Conservation (phyloP, 2,888 invertebrate genomes). For the Drosophila multiciliata region DNA sequence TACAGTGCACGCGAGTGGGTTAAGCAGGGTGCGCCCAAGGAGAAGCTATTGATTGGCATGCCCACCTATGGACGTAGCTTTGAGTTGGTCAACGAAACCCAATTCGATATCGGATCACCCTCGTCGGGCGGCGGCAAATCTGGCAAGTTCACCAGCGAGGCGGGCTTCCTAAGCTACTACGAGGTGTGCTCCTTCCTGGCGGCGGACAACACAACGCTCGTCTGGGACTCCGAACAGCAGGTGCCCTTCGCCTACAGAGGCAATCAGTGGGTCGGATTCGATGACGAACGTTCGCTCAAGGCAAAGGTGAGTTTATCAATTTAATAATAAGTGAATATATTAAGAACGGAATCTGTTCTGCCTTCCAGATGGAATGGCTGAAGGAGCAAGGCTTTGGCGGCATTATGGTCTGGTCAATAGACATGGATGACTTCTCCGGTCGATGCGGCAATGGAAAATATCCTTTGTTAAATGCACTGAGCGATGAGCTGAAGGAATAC, state of each 20-base stretch:
- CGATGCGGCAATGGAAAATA: slow-evolving; percentile 95
- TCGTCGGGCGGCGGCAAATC: slow-evolving; percentile 94
- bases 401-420: slow-evolving; percentile 98
- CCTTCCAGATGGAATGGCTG: slow-evolving; percentile 93
- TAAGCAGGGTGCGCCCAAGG: slow-evolving; percentile 95
- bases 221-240: slow-evolving; percentile 98
- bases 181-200: slow-evolving; percentile 97
- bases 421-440: slow-evolving; percentile 97
- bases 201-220: slow-evolving; percentile 95
- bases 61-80: slow-evolving; percentile 97
- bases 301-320: slow-evolving; percentile 89
- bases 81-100: slow-evolving; percentile 92
- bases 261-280: slow-evolving; percentile 97
- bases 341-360: not conserved
- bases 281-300: slow-evolving; percentile 95
- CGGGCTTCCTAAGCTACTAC: slow-evolving; percentile 97
- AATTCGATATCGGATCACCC: slow-evolving; percentile 96
- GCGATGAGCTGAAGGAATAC: slow-evolving; percentile 93
- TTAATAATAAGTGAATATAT: not conserved
- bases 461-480: slow-evolving; percentile 94
- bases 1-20: slow-evolving; percentile 97
- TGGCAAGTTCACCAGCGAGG: slow-evolving; percentile 96
- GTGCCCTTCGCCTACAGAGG: slow-evolving; percentile 96
- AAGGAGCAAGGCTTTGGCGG: slow-evolving; percentile 97
- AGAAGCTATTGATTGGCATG: slow-evolving; percentile 97